phyloP scores from a whole-genome alignment of 2,113 vertebrate genomes.

The Nerophis lumbriciformis region DNA sequence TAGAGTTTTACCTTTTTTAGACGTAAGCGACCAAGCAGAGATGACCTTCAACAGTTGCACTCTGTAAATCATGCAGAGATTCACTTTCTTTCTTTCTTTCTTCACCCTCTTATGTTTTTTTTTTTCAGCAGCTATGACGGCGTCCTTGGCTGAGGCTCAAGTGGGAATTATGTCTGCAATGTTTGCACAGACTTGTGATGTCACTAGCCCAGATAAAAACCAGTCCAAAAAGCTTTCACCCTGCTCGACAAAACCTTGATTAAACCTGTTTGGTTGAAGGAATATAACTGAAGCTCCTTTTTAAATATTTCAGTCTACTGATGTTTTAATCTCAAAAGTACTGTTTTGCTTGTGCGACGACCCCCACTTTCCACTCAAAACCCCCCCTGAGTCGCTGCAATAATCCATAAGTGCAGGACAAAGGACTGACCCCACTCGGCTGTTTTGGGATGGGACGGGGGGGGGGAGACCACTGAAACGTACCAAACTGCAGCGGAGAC shows the following conservation, averaged over 20 bases:
- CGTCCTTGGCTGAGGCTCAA: constrained; percentile 25
- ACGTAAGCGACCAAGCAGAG: background rate
- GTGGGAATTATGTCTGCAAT: constrained; percentile 15
- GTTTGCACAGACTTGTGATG: constrained; percentile 19
- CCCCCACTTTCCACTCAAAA: background rate
- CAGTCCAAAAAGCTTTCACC: background rate
- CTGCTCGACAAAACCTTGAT: background rate
- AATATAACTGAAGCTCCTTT: too few relatives aligned
- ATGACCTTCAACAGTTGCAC: background rate
- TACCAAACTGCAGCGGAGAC: too few relatives aligned
- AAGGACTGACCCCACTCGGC: constrained; percentile 50
- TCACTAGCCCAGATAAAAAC: too few relatives aligned
- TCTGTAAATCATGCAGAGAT: background rate
- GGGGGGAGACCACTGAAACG: background rate
- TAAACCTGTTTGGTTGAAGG: too few relatives aligned
- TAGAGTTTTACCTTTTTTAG: background rate
- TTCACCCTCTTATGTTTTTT: constrained; percentile 11
- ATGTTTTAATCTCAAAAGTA: background rate
- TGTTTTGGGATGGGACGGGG: constrained; percentile 23
- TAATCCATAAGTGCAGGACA: constrained; percentile 66
- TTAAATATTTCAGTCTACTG: too few relatives aligned
- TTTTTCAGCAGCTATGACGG: constrained; percentile 9
- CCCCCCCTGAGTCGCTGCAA: constrained; percentile 17
- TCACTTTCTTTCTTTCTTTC: constrained; percentile 10
- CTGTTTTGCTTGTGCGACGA: constrained; percentile 41